Percentiles rank a stretch among this genome's conserved stretches.
phyloP scores from a whole-genome alignment of 2,113 vertebrate species.

The Oryzias curvinotus region DNA sequence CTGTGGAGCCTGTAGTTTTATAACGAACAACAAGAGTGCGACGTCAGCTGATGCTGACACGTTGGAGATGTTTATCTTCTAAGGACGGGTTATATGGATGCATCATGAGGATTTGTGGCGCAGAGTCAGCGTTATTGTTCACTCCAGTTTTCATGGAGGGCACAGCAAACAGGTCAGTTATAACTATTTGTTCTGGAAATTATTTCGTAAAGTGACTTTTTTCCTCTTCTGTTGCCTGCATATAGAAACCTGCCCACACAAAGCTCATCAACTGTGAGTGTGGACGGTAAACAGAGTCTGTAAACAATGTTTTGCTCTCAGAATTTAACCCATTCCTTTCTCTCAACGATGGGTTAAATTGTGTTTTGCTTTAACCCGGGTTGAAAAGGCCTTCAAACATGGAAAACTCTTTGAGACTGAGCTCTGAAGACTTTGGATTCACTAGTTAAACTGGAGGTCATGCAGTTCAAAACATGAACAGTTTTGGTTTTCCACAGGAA shows the following conservation, averaged over 20 bases:
- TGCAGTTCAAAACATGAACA: constrained; percentile 22
- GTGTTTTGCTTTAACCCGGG: too few relatives aligned
- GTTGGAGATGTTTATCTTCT: not conserved
- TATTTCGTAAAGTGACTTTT: not conserved
- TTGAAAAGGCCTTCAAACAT: too few relatives aligned
- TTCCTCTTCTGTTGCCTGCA: not conserved
- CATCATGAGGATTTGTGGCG: not conserved
- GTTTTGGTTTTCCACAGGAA: constrained; percentile 53
- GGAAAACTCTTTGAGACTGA: not conserved
- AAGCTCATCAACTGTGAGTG: not conserved
- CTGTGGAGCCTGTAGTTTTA: not conserved
- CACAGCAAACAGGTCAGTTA: not conserved
- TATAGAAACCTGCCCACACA: not conserved
- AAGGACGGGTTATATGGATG: not conserved
- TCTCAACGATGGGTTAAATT: too few relatives aligned
- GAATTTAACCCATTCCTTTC: not conserved
- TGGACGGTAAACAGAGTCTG: constrained; percentile 10
- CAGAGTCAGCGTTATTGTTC: too few relatives aligned
- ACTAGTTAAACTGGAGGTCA: constrained; percentile 16
- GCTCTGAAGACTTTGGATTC: not conserved
- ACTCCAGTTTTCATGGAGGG: too few relatives aligned
- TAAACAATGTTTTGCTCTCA: constrained; percentile 28
- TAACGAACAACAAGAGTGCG: not conserved
- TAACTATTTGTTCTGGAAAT: not conserved
- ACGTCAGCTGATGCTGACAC: not conserved